Evolutionary conservation across 2,888 invertebrate genomes (phyloP).

Genomic region (Callimorpha dominula): DNA sequence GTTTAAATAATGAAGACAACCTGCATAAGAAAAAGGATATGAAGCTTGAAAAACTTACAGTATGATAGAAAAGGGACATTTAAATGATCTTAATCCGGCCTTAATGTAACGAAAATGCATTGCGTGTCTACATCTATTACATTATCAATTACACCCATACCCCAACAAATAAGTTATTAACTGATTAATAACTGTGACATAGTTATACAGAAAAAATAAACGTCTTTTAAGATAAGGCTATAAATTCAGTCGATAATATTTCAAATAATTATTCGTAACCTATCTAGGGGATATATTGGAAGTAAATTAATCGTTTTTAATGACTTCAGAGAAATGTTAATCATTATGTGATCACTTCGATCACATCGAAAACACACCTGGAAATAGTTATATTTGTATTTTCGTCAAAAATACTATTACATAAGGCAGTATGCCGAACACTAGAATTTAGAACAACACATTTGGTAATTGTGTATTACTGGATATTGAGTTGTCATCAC

Average conservation of each 20-base stretch:
- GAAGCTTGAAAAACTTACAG: background rate
- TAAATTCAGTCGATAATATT: conserved; percentile 43
- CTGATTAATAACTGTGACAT: conserved; percentile 36
- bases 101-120: background rate
- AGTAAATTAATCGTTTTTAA: background rate
- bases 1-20: background rate
- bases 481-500: background rate
- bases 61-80: background rate
- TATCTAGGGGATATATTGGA: conserved; percentile 9
- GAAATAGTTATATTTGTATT: conserved; percentile 1
- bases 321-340: background rate
- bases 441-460: conserved; percentile 1
- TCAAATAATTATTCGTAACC: conserved; percentile 17
- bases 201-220: conserved; percentile 42
- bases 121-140: background rate
- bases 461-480: background rate
- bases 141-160: conserved; percentile 37
- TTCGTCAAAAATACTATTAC: background rate
- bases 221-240: conserved; percentile 39
- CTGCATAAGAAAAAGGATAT: background rate
- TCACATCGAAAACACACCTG: background rate
- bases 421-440: background rate
- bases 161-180: too few species aligned
- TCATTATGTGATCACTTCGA: background rate
- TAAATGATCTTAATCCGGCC: background rate